Evolutionary conservation across 2,888 invertebrate species (phyloP).

Genomic region (Teinopalpus imperialis): DNA sequence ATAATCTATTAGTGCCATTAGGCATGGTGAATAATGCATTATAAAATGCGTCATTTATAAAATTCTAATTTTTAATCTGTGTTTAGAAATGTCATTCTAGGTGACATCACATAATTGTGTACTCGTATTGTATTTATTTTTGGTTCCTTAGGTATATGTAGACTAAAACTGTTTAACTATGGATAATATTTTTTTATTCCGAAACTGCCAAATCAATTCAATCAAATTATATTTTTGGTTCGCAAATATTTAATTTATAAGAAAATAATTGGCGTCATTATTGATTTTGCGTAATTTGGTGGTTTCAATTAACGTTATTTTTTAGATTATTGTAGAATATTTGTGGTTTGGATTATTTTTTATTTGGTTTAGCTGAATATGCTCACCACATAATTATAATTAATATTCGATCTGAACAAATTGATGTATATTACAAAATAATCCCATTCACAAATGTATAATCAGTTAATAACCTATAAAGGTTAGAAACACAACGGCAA

Average conservation of each 20-base stretch:
- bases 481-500: conserved; percentile 20
- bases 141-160: conserved; percentile 22
- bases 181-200: conserved; percentile 1
- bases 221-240: neutral
- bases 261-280: conserved; percentile 7
- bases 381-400: too few relatives aligned
- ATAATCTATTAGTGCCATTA: conserved; percentile 49
- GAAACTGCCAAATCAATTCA: conserved; percentile 25
- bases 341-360: conserved; percentile 20
- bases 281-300: conserved; percentile 18
- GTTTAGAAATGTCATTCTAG: conserved; percentile 43
- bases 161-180: conserved; percentile 18
- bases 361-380: too few relatives aligned
- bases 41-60: conserved; percentile 12
- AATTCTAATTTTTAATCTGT: conserved; percentile 21
- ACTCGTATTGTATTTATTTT: conserved; percentile 20
- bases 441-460: conserved; percentile 8
- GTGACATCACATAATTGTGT: conserved; percentile 34
- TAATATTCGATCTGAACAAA: too few relatives aligned
- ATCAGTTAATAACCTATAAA: conserved; percentile 7
- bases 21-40: conserved; percentile 57
- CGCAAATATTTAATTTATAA: neutral
- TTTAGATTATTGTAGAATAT: conserved; percentile 3
- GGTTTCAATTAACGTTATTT: conserved; percentile 26
- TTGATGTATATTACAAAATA: too few relatives aligned